Percentiles rank a stretch among this genome's conserved stretches.
Evolutionary conservation across 2,888 invertebrate species (phyloP).

Genomic region (Omphaloscelis lunosa): DNA sequence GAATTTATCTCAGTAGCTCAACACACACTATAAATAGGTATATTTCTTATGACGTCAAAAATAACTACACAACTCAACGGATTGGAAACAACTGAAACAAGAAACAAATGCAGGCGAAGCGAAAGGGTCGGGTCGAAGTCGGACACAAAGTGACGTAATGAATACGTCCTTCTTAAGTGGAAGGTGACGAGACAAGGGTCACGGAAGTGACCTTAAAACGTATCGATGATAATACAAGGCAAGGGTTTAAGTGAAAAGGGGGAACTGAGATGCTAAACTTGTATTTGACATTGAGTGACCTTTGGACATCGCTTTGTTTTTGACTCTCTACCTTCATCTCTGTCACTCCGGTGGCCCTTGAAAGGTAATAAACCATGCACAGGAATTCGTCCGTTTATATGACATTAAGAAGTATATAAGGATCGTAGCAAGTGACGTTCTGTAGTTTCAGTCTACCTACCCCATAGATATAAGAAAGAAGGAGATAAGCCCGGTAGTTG

Average conservation of each 20-base stretch:
- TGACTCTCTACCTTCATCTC: constrained; percentile 37
- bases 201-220: constrained; percentile 61
- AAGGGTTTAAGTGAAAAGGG: constrained; percentile 55
- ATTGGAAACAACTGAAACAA: constrained; percentile 50
- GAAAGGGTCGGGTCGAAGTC: constrained; percentile 56
- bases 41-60: constrained; percentile 25
- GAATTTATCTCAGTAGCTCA: not conserved
- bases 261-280: constrained; percentile 48
- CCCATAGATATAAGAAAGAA: no score
- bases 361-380: constrained; percentile 6
- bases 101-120: constrained; percentile 56
- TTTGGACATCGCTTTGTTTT: constrained; percentile 46
- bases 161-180: constrained; percentile 66
- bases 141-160: constrained; percentile 66
- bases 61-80: constrained; percentile 33
- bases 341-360: constrained; percentile 32
- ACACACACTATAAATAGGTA: not conserved
- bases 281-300: constrained; percentile 63
- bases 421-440: not conserved
- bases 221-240: constrained; percentile 64
- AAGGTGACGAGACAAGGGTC: constrained; percentile 67
- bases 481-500: no score
- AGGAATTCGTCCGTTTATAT: not conserved
- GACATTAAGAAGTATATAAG: not conserved
- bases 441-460: not conserved